Base-by-base conservation (phyloP, 2,888 invertebrate genomes). In the Ctenicera cuprea region DNA sequence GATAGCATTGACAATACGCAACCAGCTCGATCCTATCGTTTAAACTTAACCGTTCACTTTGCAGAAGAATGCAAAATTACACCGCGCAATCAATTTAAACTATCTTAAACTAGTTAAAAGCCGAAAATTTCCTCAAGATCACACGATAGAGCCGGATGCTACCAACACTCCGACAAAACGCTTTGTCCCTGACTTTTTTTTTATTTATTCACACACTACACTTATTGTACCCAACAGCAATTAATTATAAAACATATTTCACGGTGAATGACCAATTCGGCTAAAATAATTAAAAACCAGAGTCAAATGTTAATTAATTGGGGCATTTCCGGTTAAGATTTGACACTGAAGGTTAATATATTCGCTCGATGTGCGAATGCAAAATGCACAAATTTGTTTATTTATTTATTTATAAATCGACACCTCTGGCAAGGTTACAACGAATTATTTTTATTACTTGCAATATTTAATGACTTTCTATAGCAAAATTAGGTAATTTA, bases 161-260 rank as follows among this genome's bases (percentile, higher is more conserved):
- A 8, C 52, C n/a, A 52, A 4, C 11, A 26, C 43, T 16, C 43
- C 48, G 14, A 16, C 48, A 18, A 48, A 50, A 30, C 14, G 20
- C 14, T 54, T 54, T 8, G 54, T 33, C 54, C 54, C n/a, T 54
- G 54, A 54, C 54, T 54, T 54, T 54, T 50, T 14, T 48, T 48
- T 18, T 48, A 8, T 18, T 7, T 48, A 20, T 20, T 48, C 48
- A 41, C 48, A 48, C 48, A 18, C 20, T 9, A 11, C 0, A 11
- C 16, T 48, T 18, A 8, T 5, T 5, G 11, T 16, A 45, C 3
- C 43, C 43, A 14, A n/a, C n/a, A n/a, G 16, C n/a, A 14, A 18
- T 18, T 48, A 48, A 48, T 48, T 48, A 18, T 11, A 16, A 18
- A 18, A 11, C 48, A 48, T 48, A 48, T 48, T 48, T 48, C 48